Base-by-base conservation (phyloP, 1,140 invertebrate genomes). In the Hyposmocoma kahamanoa region DNA sequence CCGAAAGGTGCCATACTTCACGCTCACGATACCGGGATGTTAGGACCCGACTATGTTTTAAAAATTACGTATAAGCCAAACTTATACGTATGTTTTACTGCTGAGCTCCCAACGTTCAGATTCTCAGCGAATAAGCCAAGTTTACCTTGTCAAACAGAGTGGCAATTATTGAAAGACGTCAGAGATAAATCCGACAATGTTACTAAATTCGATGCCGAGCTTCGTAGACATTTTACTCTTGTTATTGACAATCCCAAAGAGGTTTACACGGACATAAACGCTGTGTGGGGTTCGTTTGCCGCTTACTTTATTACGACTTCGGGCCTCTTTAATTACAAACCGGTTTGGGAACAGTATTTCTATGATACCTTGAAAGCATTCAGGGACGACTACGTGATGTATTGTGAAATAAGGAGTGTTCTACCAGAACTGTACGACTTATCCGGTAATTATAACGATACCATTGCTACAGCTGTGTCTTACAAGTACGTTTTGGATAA, bases 351-450 rank as follows among this genome's bases (percentile, higher is more conserved):
- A 46, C 87, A 91, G 36, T 93, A 94, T 68, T 91, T 92, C 59
- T 92, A 92, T 56, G 89, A 91, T 58, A 88, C 90, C 5, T 82
- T 96, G 3, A 75, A 90, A 56, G 91, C 94, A 58, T 86, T 94
- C 5, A 90, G 91, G 57, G 87, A 92, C 0, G 95, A 97, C 62
- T 94, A 95, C 68, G 86, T 96, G 0, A 90, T 94, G 84, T 96
- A 95, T 58, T 59, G 94, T 0, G 95, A 97, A 87, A 68, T 96
- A 72, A 53, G 89, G 71, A 52, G 84, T 90, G 53, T 89, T 75
- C 59, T 90, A 19, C 89, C 88, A 1, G 34, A 74, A 47, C 62
- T 93, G 0, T 93, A 93, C 52, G 90, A 92, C 55, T 63, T 93
- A 19, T 75, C 94, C 30, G 92, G 91, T 0, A 91, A 81, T 0